Evolutionary conservation across 2,113 vertebrate species (phyloP).

Genomic region (Porphyrio hochstetteri): DNA sequence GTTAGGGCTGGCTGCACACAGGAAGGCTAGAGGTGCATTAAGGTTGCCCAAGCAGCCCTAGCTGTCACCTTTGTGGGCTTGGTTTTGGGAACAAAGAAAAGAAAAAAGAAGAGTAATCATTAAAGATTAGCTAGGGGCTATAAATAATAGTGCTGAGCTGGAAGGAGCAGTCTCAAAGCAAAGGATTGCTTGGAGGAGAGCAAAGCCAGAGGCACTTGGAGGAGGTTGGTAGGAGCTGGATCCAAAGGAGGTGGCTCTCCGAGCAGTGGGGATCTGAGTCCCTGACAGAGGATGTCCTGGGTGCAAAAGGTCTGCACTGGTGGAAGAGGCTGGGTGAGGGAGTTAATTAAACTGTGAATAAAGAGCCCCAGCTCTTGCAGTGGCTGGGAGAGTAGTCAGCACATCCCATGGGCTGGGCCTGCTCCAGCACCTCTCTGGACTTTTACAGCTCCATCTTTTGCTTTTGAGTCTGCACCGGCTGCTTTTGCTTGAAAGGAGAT

Average conservation of each 20-base stretch:
- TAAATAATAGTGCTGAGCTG: conserved; percentile 68
- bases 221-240: not conserved
- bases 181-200: not conserved
- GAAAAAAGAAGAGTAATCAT: not conserved
- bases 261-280: not conserved
- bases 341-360: not conserved
- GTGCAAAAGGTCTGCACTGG: not conserved
- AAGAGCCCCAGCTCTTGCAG: not conserved
- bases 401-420: not conserved
- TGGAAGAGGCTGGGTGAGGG: not conserved
- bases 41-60: not conserved
- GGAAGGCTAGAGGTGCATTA: not conserved
- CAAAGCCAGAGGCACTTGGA: not conserved
- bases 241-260: not conserved
- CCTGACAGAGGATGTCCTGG: not conserved
- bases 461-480: not conserved
- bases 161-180: conserved; percentile 6
- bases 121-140: conserved; percentile 47
- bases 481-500: not conserved
- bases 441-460: not conserved
- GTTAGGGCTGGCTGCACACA: not conserved
- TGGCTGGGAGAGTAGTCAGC: not conserved
- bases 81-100: not conserved
- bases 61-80: conserved; percentile 10
- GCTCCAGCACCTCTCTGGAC: not conserved